These are phyloP conservation scores for Babylonia areolata DNA, from an alignment of 1,140 invertebrate genomes.

Conservation along the genomic window DNA sequence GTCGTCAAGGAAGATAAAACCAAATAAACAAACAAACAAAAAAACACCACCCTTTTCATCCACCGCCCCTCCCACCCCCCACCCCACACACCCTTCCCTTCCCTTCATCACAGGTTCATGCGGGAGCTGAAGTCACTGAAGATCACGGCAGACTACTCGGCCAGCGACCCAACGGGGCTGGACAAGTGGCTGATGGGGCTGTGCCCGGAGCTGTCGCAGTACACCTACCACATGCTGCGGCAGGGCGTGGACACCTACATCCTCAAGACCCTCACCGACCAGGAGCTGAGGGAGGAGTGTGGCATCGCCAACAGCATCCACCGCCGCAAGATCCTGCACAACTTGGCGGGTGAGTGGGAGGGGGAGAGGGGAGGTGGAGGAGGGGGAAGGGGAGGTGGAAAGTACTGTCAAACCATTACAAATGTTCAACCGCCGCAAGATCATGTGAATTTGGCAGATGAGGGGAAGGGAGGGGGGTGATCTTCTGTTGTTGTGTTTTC, in stretches of 20 bases:
- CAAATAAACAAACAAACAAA: too few species aligned
- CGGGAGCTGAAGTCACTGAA: slow-evolving; percentile 96
- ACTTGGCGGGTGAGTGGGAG: slow-evolving; percentile 87
- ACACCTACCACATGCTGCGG: slow-evolving; percentile 97
- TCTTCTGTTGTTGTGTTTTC: too few species aligned
- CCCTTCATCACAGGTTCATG: slow-evolving; percentile 83
- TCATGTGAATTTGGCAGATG: not conserved
- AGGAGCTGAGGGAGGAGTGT: slow-evolving; percentile 92
- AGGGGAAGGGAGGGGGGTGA: too few species aligned
- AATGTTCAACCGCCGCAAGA: too few species aligned
- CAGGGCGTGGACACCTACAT: slow-evolving; percentile 93
- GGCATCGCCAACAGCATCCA: slow-evolving; percentile 96
- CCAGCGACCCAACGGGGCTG: slow-evolving; percentile 92
- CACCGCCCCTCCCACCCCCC: too few species aligned
- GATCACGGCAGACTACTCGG: slow-evolving; percentile 97
- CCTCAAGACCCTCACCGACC: slow-evolving; percentile 85
- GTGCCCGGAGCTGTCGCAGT: slow-evolving; percentile 94
- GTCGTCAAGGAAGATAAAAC: too few species aligned
- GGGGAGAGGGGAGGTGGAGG: too few species aligned
- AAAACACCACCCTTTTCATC: too few species aligned
- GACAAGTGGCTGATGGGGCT: slow-evolving; percentile 93
- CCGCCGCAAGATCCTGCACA: slow-evolving; percentile 90
- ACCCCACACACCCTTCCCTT: too few species aligned
- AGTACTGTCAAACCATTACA: too few species aligned
- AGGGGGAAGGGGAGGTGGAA: too few species aligned